Evolutionary conservation across 1,140 invertebrate species (phyloP).

Genomic region (Micrasema longulum): DNA sequence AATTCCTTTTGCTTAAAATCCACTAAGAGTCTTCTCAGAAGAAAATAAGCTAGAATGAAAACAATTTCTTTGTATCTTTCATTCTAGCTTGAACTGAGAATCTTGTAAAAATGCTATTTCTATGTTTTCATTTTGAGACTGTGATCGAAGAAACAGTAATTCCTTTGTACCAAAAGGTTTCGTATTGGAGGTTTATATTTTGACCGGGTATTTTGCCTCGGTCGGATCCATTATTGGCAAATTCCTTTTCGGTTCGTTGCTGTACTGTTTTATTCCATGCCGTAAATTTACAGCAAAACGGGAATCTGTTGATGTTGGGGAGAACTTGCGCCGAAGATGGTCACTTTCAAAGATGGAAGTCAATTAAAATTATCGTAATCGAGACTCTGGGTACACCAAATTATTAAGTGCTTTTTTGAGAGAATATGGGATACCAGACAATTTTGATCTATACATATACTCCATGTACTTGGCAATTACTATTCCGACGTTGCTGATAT

Average conservation of each 20-base stretch:
- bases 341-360: background rate
- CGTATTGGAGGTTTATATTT: background rate
- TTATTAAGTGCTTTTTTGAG: too few species aligned
- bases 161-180: background rate
- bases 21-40: background rate
- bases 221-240: slow-evolving; percentile 66
- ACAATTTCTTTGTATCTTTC: background rate
- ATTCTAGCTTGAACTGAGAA: background rate
- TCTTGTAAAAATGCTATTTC: too few species aligned
- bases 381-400: too few species aligned
- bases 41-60: background rate
- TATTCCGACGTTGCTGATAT: too few species aligned
- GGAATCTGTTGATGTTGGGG: slow-evolving; percentile 54
- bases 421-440: too few species aligned
- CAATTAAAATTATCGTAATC: too few species aligned
- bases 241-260: slow-evolving; percentile 69
- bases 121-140: too few species aligned
- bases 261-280: slow-evolving; percentile 68
- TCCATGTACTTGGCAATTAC: too few species aligned
- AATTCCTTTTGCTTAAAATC: too few species aligned
- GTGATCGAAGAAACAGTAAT: too few species aligned
- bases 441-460: too few species aligned
- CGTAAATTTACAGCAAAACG: slow-evolving; percentile 68
- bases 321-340: background rate
- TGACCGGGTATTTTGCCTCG: background rate